A percentile compares a stretch with the other conserved stretches of the same genome.
These are phyloP conservation scores for Nibea albiflora DNA, from an alignment of 2,113 vertebrate genomes.

Conservation along the genomic window DNA sequence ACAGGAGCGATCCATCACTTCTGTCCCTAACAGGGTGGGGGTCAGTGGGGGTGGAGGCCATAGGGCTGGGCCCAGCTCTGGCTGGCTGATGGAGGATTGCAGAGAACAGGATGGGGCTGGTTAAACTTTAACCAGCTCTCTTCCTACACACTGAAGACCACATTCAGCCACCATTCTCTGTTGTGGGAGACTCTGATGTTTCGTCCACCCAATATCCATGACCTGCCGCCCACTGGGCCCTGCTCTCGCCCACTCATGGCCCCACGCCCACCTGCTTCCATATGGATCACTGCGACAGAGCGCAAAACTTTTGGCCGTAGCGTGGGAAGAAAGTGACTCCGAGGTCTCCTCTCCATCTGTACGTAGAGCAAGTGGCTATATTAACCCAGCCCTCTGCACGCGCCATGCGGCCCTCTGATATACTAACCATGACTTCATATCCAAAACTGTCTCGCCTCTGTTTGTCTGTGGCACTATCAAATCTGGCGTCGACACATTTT, in stretches of 20 bases:
- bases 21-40: constrained; percentile 86
- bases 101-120: constrained; percentile 86
- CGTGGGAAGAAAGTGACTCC: constrained; percentile 78
- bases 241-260: constrained; percentile 71
- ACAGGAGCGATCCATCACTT: constrained; percentile 85
- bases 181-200: constrained; percentile 78
- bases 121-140: constrained; percentile 96
- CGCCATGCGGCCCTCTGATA: constrained; percentile 43
- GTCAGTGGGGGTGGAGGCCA: constrained; percentile 72
- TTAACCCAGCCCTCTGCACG: constrained; percentile 69
- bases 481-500: constrained; percentile 57
- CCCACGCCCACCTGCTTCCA: constrained; percentile 83
- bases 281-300: constrained; percentile 32
- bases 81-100: constrained; percentile 64
- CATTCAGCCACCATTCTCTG: constrained; percentile 72
- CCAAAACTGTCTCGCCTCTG: constrained; percentile 39
- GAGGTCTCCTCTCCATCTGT: constrained; percentile 49
- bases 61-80: constrained; percentile 46
- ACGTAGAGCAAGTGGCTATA: constrained; percentile 52
- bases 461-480: constrained; percentile 45
- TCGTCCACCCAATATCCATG: constrained; percentile 68
- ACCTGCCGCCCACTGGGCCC: constrained; percentile 78
- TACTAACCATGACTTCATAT: constrained; percentile 62
- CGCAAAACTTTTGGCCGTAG: constrained; percentile 52
- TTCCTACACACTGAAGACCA: constrained; percentile 80